Evolutionary conservation across 1,140 invertebrate species (phyloP).

Genomic region (Drosophila mojavensis): DNA sequence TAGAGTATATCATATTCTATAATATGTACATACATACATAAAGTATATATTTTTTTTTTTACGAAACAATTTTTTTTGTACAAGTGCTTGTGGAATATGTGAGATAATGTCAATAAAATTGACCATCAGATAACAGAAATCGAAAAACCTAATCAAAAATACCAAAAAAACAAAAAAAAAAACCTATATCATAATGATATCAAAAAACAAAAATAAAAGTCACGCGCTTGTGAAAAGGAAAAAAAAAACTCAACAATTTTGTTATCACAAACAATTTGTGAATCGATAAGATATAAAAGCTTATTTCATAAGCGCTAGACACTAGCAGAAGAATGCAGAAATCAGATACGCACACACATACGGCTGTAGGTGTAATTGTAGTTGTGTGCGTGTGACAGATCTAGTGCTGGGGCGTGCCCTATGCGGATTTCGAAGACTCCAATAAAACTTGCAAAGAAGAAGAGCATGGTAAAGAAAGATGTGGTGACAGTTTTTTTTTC

Average conservation of each 20-base stretch:
- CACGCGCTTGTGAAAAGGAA: slow-evolving; percentile 31
- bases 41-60: slow-evolving; percentile 10
- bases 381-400: slow-evolving; percentile 3
- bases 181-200: slow-evolving; percentile 20
- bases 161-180: slow-evolving; percentile 10
- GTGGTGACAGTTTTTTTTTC: slow-evolving; percentile 30
- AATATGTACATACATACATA: neutral
- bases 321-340: slow-evolving; percentile 13
- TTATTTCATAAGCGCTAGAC: slow-evolving; percentile 24
- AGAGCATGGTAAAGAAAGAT: slow-evolving; percentile 7
- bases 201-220: slow-evolving; percentile 32
- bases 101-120: slow-evolving; percentile 20
- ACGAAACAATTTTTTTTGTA: slow-evolving; percentile 33
- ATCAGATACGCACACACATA: neutral
- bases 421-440: slow-evolving; percentile 36
- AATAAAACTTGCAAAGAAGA: slow-evolving; percentile 15
- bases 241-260: slow-evolving; percentile 23
- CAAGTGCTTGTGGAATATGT: slow-evolving; percentile 45
- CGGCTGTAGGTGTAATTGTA: neutral
- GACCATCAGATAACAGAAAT: slow-evolving; percentile 15
- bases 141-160: neutral
- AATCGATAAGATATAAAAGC: slow-evolving; percentile 43
- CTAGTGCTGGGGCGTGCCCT: slow-evolving; percentile 41
- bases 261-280: slow-evolving; percentile 31
- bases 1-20: neutral